These are phyloP conservation scores for Chelmon rostratus DNA, from an alignment of 2,797 vertebrate species.

Conservation along the genomic window DNA sequence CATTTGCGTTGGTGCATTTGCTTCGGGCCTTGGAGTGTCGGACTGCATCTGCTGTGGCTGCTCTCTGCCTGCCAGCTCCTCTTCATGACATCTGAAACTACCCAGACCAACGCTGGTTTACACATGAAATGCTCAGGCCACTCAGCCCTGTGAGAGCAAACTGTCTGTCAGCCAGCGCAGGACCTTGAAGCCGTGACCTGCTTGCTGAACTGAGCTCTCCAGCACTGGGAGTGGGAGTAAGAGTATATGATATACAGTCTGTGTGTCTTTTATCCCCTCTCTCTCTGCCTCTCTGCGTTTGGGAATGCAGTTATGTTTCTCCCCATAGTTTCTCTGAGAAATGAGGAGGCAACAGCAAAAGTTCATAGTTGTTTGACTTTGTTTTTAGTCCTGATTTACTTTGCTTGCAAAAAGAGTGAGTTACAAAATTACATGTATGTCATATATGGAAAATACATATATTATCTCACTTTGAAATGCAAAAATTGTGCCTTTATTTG, in stretches of 20 bases:
- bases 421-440: not conserved
- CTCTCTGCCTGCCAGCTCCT: constrained; percentile 82
- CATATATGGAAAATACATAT: not conserved
- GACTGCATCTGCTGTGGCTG: constrained; percentile 86
- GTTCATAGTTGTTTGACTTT: constrained; percentile 18
- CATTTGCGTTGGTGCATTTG: constrained; percentile 76
- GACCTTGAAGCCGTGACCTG: constrained; percentile 82
- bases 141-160: constrained; percentile 84
- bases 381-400: not conserved
- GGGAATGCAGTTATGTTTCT: constrained; percentile 24
- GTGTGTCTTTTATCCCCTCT: constrained; percentile 31
- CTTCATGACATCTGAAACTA: constrained; percentile 89
- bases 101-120: constrained; percentile 85
- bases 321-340: constrained; percentile 4
- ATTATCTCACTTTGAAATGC: not conserved
- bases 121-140: constrained; percentile 87
- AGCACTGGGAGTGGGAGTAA: constrained; percentile 36
- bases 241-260: constrained; percentile 32
- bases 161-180: constrained; percentile 78
- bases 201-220: constrained; percentile 70
- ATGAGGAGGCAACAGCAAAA: not conserved
- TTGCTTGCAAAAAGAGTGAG: not conserved
- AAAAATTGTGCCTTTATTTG: not conserved
- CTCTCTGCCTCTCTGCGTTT: constrained; percentile 6
- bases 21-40: constrained; percentile 87